Evolutionary conservation across 1,140 invertebrate genomes (phyloP), one percentile per base, ranked within the genome.

Genomic region (Pseudoatta argentina): DNA sequence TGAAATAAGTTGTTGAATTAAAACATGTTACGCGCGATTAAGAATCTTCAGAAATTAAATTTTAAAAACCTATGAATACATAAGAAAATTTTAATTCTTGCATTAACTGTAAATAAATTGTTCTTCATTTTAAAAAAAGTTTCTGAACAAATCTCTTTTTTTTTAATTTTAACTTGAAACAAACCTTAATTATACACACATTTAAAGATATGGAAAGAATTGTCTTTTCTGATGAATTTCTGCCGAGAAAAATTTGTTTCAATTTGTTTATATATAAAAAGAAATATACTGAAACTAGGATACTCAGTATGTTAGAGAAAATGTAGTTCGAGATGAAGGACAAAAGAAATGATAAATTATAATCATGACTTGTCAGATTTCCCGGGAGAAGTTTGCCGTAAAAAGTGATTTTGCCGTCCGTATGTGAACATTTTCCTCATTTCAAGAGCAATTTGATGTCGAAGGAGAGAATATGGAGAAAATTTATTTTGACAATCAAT

Each of bases 291-390:
- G 16, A 77, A 77, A 64, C 34, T 64, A 21, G 8, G 10, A 64
- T 57, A 77, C 6, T 1, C 18, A 64, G 16, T 64, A 48, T 30
- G 57, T 63, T 14, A 21, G 73, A 48, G 21, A 5, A 48, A 64
- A 64, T 73, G 8, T 53, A 64, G 10, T 44, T 48, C 1, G 5
- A 16, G 24, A n/a, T 48, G 18, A 64, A 59, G 39, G 24, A 77
- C 39, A 77, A 48, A 77, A 73, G 51, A 18, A 24, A 77, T 77
- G 59, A 77, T 77, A 77, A 77, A 48, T 77, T 64, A 48, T 64
- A 77, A 77, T 77, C 39, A 77, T 30, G 75, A 64, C 39, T 77
- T 77, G 39, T 77, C 59, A 77, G 59, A 77, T 77, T 77, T 77
- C 39, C 39, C 39, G 75, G 24, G 30, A 48, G 39, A 77, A 77